Evolutionary conservation across 2,113 vertebrate genomes (phyloP).

Genomic region (Nipponia nippon): DNA sequence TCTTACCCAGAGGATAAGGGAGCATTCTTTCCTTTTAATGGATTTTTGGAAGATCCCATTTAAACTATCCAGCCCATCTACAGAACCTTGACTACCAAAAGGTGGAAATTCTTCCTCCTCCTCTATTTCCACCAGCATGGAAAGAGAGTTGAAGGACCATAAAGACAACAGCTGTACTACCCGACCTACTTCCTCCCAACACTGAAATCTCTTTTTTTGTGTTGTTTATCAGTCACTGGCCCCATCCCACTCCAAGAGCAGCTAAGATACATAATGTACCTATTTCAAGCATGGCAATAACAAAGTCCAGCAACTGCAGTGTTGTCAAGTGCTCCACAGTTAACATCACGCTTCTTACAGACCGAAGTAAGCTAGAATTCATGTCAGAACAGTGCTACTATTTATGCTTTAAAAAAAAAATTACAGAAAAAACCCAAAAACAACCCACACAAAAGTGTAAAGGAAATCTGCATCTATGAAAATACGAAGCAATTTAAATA

Average conservation of each 20-base stretch:
- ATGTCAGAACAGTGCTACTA: background rate
- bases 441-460: background rate
- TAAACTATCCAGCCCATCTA: background rate
- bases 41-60: background rate
- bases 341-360: background rate
- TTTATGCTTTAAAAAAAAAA: background rate
- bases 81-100: background rate
- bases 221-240: background rate
- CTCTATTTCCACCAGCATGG: background rate
- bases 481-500: background rate
- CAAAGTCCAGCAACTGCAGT: background rate
- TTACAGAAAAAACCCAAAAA: background rate
- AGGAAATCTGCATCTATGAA: background rate
- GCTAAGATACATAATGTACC: background rate
- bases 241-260: background rate
- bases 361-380: background rate
- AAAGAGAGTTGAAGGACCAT: background rate
- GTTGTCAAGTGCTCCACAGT: background rate
- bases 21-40: background rate
- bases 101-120: background rate
- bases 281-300: background rate
- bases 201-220: background rate
- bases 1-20: background rate
- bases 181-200: background rate
- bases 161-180: background rate